Evolutionary conservation across 2,888 invertebrate genomes (phyloP), one percentile per base, ranked within the genome.

Genomic region (Lochmaea crataegi): DNA sequence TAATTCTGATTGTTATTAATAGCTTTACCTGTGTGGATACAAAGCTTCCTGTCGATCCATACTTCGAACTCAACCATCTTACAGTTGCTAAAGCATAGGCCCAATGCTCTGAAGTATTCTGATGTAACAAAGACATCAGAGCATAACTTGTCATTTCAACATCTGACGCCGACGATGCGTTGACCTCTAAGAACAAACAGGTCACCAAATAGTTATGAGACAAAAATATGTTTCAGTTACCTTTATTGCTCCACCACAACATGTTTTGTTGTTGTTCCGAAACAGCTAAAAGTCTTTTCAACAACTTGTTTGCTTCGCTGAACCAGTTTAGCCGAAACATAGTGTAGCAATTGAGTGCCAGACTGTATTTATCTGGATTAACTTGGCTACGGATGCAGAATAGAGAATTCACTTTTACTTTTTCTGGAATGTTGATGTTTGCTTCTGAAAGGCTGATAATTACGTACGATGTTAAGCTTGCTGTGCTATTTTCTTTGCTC

Each of bases 131-230:
- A 0, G 92, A 89, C 2, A 93, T 85, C 14, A 93, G 86, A 0
- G 89, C 92, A 82, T 94, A 94, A 0, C 90, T 89, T 0, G 93
- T 92, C 76, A 92, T 92, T 82, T 94, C 93, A 70, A 93, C 89
- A 32, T 91, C 92, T 1, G 91, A 88, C 0, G 92, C 88, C 2
- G 89, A 76, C 1, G 81, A 79, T 16, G 66, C 64, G 65, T 76
- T 75, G 12, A 26, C 32, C 11, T 48, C 68, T 68, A 58, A 45
- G 12, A 60, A 60, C 7, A 60, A 60, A 38, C 2, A 26, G 11
- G 14, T n/a, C 12, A 32, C 6, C 26, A 53, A 2, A 53, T 9
- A 3, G 16, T 3, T 53, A 63, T 51, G 1, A 45, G 45, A 45
- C 2, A 14, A 45, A 5, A 45, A 14, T 14, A 5, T 5, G 2